Evolutionary conservation across 2,888 invertebrate genomes (phyloP), one percentile per base, ranked within the genome.

Genomic region (Chesias legatella): DNA sequence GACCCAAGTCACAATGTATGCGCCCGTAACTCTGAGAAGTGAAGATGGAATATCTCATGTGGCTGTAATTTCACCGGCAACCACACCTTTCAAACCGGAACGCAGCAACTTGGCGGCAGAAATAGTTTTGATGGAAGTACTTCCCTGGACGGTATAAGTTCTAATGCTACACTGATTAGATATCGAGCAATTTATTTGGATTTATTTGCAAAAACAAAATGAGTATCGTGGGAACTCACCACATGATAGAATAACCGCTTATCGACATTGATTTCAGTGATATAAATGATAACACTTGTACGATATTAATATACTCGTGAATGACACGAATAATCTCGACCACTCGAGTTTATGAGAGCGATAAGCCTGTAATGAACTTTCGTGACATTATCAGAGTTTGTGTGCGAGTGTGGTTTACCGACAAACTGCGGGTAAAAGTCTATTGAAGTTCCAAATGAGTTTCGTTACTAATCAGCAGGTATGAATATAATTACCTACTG

Each of bases 251-350:
- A 53, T 60, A 57, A 46, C 33, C 41, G 53, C 48, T 52, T 36
- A 26, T 43, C 48, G 30, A 43, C 58, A 31, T 49, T 62, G 66
- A 72, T 73, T 68, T 63, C 51, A 51, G 44, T 59, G 58, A 63
- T 56, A 60, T 51, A 40, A 33, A 38, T 48, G 58, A 51, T 60
- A 64, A 54, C 50, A 48, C 50, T 53, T 53, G 56, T 32, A 56
- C 46, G 39, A 58, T 60, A 63, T 56, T 60, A 63, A 65, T 38
- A 30, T 20, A 33, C 35, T 22, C 33, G 22, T 32, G 22, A 13
- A 61, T 69, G 70, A 68, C 68, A 69, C 51, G 56, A 56, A 56
- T 54, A 39, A 46, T 56, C 55, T 58, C 47, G 45, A 51, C 32
- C 50, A 54, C 61, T 59, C 43, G 28, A 53, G 21, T 33, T 34